phyloP scores from a whole-genome alignment of 2,888 invertebrate species.

The Ceratothoa steindachneri region DNA sequence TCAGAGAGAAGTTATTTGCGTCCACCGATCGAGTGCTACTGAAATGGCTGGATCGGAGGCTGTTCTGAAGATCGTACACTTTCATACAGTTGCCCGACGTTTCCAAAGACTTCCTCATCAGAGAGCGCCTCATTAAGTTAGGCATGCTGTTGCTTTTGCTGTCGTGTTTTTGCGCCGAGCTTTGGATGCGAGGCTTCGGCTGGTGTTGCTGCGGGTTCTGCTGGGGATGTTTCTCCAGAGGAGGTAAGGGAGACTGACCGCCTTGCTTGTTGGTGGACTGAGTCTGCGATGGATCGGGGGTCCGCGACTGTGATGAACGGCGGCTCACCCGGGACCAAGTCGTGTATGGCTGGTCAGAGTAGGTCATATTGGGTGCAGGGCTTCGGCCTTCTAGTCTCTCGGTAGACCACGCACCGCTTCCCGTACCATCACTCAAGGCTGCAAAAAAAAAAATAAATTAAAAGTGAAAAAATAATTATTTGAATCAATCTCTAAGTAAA shows the following conservation, averaged over 20 bases:
- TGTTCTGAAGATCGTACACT: constrained; percentile 52
- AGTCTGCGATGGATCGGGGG: constrained; percentile 41
- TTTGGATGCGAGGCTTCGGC: constrained; percentile 20
- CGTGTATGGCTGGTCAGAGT: constrained; percentile 81
- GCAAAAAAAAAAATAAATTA: constrained; percentile 9
- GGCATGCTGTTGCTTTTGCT: constrained; percentile 59
- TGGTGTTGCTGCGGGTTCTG: constrained; percentile 49
- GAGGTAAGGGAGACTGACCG: constrained; percentile 26
- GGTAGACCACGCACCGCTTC: constrained; percentile 48
- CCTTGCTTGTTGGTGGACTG: constrained; percentile 51
- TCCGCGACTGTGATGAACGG: constrained; percentile 35
- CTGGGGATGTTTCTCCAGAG: constrained; percentile 29
- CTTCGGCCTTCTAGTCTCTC: constrained; percentile 46
- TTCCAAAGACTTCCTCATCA: constrained; percentile 44
- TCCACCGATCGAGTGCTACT: constrained; percentile 50
- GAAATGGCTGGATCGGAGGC: constrained; percentile 51
- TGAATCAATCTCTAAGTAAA: background rate
- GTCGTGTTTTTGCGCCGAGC: background rate
- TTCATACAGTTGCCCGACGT: constrained; percentile 49
- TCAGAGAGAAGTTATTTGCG: constrained; percentile 66
- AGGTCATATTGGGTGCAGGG: constrained; percentile 74
- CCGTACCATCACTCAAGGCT: constrained; percentile 48
- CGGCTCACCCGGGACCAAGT: constrained; percentile 78
- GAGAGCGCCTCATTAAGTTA: constrained; percentile 42
- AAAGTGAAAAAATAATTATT: background rate